Base-by-base conservation (phyloP, 2,797 vertebrate genomes). In the Percopsis omiscomaycus region DNA sequence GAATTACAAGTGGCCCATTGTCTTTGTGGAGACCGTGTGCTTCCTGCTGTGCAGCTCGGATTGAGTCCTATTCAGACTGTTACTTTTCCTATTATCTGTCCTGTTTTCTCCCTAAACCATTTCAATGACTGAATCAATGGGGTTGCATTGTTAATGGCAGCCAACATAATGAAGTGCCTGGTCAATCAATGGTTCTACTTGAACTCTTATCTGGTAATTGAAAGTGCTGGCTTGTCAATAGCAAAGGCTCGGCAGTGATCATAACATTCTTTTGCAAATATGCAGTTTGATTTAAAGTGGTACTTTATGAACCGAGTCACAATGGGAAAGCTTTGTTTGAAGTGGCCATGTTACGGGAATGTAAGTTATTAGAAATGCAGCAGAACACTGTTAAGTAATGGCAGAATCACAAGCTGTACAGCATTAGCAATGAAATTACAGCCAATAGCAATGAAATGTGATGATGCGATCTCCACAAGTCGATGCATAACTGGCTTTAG, bases 151-250 rank as follows among this genome's bases (percentile, higher is more conserved):
- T 89, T 90, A 89, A 90, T 89, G 86, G 86, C 77, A 82, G 78
- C 66, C 78, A 64, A 82, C 79, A 83, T 90, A 90, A 90, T 89
- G 83, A 90, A 89, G 89, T 89, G 81, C 76, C 77, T 71, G 79
- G 84, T 89, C 84, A 89, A 90, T 91, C 88, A 88, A 89, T 89
- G 79, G 81, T 85, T 82, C 83, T 81, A 82, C 85, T 89, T 79
- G 44, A 82, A 78, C 77, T 80, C 83, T 89, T 87, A 86, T 89
- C 85, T 85, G 82, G 77, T 77, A 82, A 77, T 78, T 87, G 76
- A 75, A 81, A 84, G 84, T 79, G 82, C 86, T 85, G 77, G 66
- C 79, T 80, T 82, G 88, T 89, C 84, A 85, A 86, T 87, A 88
- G 76, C 51, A 56, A 62, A 62, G 64, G 71, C 68, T 63, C 70